Evolutionary conservation across 2,113 vertebrate genomes (phyloP), one percentile per base, ranked within the genome.

Genomic region (Colistium nudipinnis): DNA sequence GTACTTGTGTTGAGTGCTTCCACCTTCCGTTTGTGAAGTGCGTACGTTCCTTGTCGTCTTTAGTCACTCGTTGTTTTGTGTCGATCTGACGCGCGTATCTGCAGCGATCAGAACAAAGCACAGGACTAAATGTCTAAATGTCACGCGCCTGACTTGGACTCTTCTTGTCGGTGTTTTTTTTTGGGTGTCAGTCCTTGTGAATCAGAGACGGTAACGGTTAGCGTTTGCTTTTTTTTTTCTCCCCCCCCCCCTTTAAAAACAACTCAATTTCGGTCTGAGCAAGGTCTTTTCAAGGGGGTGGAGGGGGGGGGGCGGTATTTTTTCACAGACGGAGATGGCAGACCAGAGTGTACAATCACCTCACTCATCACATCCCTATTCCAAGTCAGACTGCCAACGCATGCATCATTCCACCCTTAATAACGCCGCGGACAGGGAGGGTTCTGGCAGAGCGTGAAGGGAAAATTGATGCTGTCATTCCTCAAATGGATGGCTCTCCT

Each of bases 391-490:
- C 61, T 67, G 62, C 66, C 36, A 54, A 39, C 48, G 63, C 77
- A 80, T 53, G 76, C 68, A 83, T 80, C 74, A 62, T 81, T 74
- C 73, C 57, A n/a, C 63, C 78, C 85, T 76, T 79, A 79, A 77
- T 77, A 76, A 83, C 61, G 70, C 53, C 20, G 74, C 71, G 52
- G 80, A 76, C 45, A 62, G 55, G 71, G 61, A 85, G 80, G 73
- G 64, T 31, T 67, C 52, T 9, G 9, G 66, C 52, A 27, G 71
- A 13, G 45, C 41, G 53, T 52, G 67, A 83, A 41, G 41, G 53
- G 65, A 74, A 84, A 80, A 88, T 73, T 41, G 48, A 69, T 74
- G 69, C 59, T 81, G 80, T 82, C 71, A 74, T 72, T 81, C 71
- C 55, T 78, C 45, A 64, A 72, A 35, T 73, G 30, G 66, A 63